Conservation (phyloP, 1,140 invertebrate species). For the Cydia amplana region DNA sequence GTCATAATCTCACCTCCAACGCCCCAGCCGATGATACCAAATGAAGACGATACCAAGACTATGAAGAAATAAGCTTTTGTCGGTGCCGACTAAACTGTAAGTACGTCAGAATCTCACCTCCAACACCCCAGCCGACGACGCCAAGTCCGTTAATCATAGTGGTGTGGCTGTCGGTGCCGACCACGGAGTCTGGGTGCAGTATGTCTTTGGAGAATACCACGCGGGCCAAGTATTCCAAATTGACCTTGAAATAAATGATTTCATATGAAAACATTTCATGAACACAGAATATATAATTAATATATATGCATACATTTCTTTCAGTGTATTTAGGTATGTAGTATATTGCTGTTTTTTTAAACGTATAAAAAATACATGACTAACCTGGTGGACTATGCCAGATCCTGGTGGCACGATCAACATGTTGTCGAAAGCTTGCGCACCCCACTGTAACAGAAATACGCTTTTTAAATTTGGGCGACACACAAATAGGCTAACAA, state of each 20-base stretch:
- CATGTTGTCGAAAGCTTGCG: conserved; percentile 97
- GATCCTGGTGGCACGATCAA: conserved; percentile 98
- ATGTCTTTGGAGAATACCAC: conserved; percentile 92
- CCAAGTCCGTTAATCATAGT: conserved; percentile 98
- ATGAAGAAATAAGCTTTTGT: neutral
- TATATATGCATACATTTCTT: too few species aligned
- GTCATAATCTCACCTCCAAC: conserved; percentile 80
- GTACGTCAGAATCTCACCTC: conserved; percentile 68
- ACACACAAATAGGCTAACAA: too few species aligned
- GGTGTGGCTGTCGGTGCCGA: conserved; percentile 99
- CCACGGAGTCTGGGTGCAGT: conserved; percentile 96
- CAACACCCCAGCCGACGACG: conserved; percentile 89
- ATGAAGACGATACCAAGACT: neutral
- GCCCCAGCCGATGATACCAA: conserved; percentile 86
- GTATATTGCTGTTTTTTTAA: too few species aligned
- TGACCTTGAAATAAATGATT: conserved; percentile 86
- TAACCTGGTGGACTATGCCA: conserved; percentile 93
- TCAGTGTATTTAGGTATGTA: too few species aligned
- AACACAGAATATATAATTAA: too few species aligned
- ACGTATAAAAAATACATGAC: neutral
- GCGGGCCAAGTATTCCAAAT: conserved; percentile 96
- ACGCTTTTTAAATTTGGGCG: too few species aligned
- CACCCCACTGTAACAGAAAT: conserved; percentile 88
- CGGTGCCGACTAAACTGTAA: neutral
- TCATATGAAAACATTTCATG: neutral